Evolutionary conservation across 2,797 vertebrate genomes (phyloP).

Genomic region (Enoplosus armatus): DNA sequence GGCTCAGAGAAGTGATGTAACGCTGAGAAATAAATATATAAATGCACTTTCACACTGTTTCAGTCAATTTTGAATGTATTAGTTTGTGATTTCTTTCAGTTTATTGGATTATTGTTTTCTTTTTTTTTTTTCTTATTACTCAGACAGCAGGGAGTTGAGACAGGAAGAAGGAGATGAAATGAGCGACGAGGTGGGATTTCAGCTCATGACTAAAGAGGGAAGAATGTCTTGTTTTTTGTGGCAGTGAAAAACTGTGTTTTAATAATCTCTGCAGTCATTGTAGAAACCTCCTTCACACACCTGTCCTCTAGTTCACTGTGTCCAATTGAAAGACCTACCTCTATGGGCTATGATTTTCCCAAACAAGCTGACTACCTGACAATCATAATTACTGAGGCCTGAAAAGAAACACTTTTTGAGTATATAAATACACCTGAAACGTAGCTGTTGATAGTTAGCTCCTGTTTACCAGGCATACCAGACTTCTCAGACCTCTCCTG

Average conservation of each 20-base stretch:
- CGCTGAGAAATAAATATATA: slow-evolving; percentile 67
- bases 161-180: slow-evolving; percentile 25
- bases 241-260: neutral
- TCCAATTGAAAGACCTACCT: neutral
- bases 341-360: neutral
- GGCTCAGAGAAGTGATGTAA: slow-evolving; percentile 70
- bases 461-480: neutral
- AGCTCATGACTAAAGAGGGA: slow-evolving; percentile 4
- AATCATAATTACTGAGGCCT: neutral
- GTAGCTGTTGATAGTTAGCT: neutral
- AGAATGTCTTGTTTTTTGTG: neutral
- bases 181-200: slow-evolving; percentile 32
- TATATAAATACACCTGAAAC: neutral
- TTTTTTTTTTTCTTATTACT: slow-evolving; percentile 12
- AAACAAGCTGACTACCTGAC: neutral
- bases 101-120: slow-evolving; percentile 63
- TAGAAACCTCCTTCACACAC: neutral
- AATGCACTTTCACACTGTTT: slow-evolving; percentile 49
- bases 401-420: neutral
- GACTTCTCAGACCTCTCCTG: neutral
- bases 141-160: slow-evolving; percentile 34
- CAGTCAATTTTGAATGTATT: slow-evolving; percentile 38
- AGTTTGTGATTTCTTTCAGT: slow-evolving; percentile 26
- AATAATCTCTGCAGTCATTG: neutral
- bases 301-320: neutral